A percentile compares a stretch with the other conserved stretches of the same genome.
Evolutionary conservation across 2,888 invertebrate species (phyloP).

Genomic region (Isotomurus palustris): DNA sequence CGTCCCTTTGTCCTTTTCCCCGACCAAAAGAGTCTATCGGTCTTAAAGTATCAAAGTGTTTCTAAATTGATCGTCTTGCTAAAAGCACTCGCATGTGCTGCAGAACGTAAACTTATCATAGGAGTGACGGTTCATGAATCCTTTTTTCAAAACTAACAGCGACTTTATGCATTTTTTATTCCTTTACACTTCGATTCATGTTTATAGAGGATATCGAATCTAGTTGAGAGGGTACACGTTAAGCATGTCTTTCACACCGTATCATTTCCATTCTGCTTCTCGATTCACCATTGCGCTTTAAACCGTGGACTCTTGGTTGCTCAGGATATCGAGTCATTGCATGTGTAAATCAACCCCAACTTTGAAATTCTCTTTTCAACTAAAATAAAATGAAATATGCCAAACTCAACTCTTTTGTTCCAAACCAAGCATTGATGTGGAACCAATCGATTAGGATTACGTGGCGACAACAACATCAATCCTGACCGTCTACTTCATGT

Average conservation of each 20-base stretch:
- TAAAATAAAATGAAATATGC: not conserved
- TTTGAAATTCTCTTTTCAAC: constrained; percentile 2
- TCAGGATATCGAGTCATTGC: too few relatives aligned
- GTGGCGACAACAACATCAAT: constrained; percentile 29
- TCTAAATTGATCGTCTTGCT: too few relatives aligned
- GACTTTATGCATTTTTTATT: not conserved
- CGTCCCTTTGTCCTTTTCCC: too few relatives aligned
- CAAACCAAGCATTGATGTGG: constrained; percentile 37
- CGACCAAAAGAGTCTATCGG: not conserved
- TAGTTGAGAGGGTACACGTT: not conserved
- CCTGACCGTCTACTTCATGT: constrained; percentile 10
- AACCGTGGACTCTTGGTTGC: not conserved
- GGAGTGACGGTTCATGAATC: not conserved
- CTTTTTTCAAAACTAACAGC: not conserved
- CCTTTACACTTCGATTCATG: not conserved
- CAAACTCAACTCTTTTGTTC: constrained; percentile 27
- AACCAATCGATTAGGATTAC: constrained; percentile 46
- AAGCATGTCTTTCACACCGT: constrained; percentile 4
- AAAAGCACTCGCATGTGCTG: too few relatives aligned
- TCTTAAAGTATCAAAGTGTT: too few relatives aligned
- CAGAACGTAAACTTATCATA: too few relatives aligned
- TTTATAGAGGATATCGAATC: constrained; percentile 7
- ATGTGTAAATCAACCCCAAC: too few relatives aligned
- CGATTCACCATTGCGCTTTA: not conserved
- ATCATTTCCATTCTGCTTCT: not conserved